Evolutionary conservation across 2,888 invertebrate genomes (phyloP), one percentile per base, ranked within the genome.

Genomic region (Tigriopus californicus): DNA sequence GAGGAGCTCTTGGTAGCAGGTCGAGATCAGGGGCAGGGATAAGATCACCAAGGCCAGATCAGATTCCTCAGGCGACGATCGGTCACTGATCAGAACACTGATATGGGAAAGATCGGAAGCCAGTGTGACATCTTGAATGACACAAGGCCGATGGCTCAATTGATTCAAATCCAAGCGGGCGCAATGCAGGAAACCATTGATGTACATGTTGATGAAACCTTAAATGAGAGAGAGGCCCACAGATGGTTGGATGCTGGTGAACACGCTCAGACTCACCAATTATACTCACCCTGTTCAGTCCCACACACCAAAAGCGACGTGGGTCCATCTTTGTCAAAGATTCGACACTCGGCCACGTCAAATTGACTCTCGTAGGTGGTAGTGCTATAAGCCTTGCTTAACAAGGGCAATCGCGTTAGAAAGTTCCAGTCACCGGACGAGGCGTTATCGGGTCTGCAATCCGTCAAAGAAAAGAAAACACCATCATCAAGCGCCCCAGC

Each of bases 1-100:
- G 68, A 81, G 81, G 42, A 87, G 73, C 68, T 85, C 83, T 66
- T 77, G 76, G 60, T 78, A 76, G 67, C 79, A 78, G n/a, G 79
- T 77, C 61, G 79, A 76, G 59, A 84, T 71, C 12, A 82, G 73
- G 63, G 77, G 75, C 40, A 54, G 13, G 2, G 33, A 41, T 10
- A 40, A 33, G 18, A 54, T 41, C 11, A 41, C 10, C 15, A 54
- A 54, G 22, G 22, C 15, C 52, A 52, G 22, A 24, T 52, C 52
- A 10, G 22, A 20, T 25, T 25, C 22, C 33, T 52, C 18, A 25
- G 22, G 25, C 11, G 24, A 10, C 13, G 22, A 20, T 10, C 25
- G 33, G 22, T 25, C 25, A 54, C 24, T 54, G 2, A 18, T 18
- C 44, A 15, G 44, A 44, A 41, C 41, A 41, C 41, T 41, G 18